Evolutionary conservation across 2,113 vertebrate genomes (phyloP).

Genomic region (Otolemur garnettii): DNA sequence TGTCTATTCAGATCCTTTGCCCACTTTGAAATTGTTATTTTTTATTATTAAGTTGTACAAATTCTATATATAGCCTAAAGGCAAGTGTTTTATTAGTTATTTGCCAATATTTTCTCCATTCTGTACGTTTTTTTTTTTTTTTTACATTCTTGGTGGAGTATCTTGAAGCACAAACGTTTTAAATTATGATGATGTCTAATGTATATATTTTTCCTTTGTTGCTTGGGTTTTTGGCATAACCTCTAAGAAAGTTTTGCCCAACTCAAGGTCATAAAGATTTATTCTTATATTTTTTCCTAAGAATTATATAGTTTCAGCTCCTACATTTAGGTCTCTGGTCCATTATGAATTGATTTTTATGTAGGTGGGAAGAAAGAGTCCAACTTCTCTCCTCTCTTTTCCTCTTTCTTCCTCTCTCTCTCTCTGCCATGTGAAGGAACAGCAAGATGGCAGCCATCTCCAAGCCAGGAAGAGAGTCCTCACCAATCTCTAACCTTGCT

Average conservation of each 20-base stretch:
- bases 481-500: background rate
- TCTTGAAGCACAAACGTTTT: background rate
- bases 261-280: background rate
- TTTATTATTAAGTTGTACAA: conserved; percentile 27
- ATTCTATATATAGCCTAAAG: background rate
- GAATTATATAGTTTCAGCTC: conserved; percentile 6
- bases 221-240: background rate
- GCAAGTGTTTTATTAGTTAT: background rate
- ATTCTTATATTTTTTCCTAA: conserved; percentile 5
- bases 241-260: background rate
- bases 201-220: background rate
- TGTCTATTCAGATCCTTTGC: background rate
- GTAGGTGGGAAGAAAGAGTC: background rate
- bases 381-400: background rate
- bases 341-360: conserved; percentile 47
- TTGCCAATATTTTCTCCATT: background rate
- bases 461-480: background rate
- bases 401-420: background rate
- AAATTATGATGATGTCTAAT: conserved; percentile 8
- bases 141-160: background rate
- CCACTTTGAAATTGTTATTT: conserved; percentile 26
- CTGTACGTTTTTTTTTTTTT: background rate
- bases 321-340: background rate
- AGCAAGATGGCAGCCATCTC: background rate
- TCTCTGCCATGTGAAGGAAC: background rate